Base-by-base conservation (phyloP, 2,888 invertebrate species). In the Unio delphinus region DNA sequence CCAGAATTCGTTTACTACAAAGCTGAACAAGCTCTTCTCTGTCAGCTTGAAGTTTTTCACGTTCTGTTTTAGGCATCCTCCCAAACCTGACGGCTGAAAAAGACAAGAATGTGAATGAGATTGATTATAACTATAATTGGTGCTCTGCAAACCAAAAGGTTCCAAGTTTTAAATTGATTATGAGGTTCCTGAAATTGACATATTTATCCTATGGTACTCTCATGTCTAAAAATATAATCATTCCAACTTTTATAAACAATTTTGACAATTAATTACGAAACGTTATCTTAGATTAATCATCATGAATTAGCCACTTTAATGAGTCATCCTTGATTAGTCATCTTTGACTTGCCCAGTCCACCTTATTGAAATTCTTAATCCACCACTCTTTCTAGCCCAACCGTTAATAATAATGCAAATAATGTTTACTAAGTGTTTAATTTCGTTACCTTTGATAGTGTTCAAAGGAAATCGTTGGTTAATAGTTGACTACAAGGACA, bases 1-100 rank as follows among this genome's bases (percentile, higher is more conserved):
- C 86, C 57, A 86, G 73, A n/a, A 87, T 80, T 15, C 83, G 63
- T 54, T 82, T 73, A 17, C 78, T 70, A 61, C 79, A 80, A 23
- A 79, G 83, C 34, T 71, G 75, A 15, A 75, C 75, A 26, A 86
- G 73, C 61, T 86, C 87, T 66, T 87, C 86, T 61, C 82, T 80
- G 73, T 87, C 87, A 11, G 85, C 85, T n/a, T 85, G 68, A 64
- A 87, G 75, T 63, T 87, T 87, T 67, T 87, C 86, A 30, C 87
- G 74, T 45, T 87, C 86, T 1, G 80, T 80, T 76, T 87, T 87
- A 20, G 86, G 86, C 86, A 87, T 87, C 64, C 86, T 72, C 20
- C 87, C 87, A 80, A 87, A 87, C 15, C 87, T 73, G 1, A 87
- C 87, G 69, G 87, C 87, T 87, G 73, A 6, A 70, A 75, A 68